Evolutionary conservation across 2,888 invertebrate species (phyloP), one percentile per base, ranked within the genome.

Genomic region (Zele albiditarsus): DNA sequence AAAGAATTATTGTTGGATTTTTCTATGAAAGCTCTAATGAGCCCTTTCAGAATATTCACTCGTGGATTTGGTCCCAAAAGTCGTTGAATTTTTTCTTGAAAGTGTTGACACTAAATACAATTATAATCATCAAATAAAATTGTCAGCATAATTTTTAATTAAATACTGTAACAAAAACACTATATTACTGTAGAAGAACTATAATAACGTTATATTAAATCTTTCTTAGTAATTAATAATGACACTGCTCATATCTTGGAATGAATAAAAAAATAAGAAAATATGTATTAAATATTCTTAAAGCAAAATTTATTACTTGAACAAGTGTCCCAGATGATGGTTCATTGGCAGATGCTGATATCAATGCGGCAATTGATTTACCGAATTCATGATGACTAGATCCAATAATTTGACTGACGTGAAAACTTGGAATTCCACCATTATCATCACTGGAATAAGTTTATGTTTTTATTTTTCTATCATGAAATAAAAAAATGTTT

Each of bases 341-440:
- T 77, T 86, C 87, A 57, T 84, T 79, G 6, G 74, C 74, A 53
- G 84, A 82, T 8, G 84, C 85, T 31, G 86, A 80, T 38, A 80
- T 82, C 65, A 83, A 83, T 6, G 84, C 84, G 10, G 87, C 86
- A 62, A 87, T 71, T 31, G 85, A 83, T 75, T 85, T 82, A 69
- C 83, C 85, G 46, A 83, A 76, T 78, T 82, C 82, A 60, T 81
- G 74, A 66, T 82, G 81, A 42, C 84, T 80, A 27, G 82, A 80
- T 38, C 86, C 87, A 33, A 87, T 82, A 78, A 87, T 87, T 79
- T 87, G 85, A 16, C 84, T 82, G 31, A 86, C 79, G 75, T 87
- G 87, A 58, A 83, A 79, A 90, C 77, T 92, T 91, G 76, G 89
- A 90, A 81, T 90, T 89, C 81, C 90, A 82, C 80, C 95, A 94